phyloP scores from a whole-genome alignment of 2,888 invertebrate species.

The Melanotus villosus region DNA sequence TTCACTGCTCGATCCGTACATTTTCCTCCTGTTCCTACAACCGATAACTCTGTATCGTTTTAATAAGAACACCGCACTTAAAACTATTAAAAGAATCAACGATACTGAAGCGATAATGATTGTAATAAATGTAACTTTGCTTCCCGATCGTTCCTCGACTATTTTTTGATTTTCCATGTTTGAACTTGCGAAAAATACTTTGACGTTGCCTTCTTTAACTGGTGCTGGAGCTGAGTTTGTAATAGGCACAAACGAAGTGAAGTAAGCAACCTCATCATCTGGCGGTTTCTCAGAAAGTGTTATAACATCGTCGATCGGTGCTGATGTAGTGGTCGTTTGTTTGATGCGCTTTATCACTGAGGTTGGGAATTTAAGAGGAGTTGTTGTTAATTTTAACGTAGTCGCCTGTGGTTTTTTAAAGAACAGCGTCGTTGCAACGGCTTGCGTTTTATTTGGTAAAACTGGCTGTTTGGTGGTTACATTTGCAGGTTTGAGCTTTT shows the following conservation, averaged over 20 bases:
- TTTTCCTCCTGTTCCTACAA: conserved; percentile 45
- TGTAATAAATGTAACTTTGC: conserved; percentile 13
- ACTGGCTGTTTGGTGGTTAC: background rate
- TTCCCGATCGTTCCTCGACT: background rate
- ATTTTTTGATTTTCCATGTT: background rate
- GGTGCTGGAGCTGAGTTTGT: background rate
- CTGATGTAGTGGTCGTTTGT: too few relatives aligned
- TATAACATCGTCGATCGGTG: conserved; percentile 11
- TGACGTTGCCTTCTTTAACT: background rate
- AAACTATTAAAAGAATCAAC: conserved; percentile 45
- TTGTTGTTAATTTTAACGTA: too few relatives aligned
- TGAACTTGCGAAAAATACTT: background rate
- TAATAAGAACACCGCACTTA: conserved; percentile 49
- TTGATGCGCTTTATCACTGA: too few relatives aligned
- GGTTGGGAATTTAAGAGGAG: too few relatives aligned
- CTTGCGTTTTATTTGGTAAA: background rate
- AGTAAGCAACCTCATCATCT: background rate
- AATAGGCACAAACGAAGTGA: background rate
- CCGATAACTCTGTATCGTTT: conserved; percentile 34
- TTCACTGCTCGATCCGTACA: conserved; percentile 56
- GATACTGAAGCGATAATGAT: background rate
- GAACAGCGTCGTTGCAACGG: background rate
- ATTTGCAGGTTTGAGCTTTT: background rate
- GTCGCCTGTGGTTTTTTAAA: too few relatives aligned
- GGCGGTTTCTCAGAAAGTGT: background rate